These are phyloP conservation scores for Orchestia grillus DNA, from an alignment of 1,140 invertebrate species.

Conservation along the genomic window DNA sequence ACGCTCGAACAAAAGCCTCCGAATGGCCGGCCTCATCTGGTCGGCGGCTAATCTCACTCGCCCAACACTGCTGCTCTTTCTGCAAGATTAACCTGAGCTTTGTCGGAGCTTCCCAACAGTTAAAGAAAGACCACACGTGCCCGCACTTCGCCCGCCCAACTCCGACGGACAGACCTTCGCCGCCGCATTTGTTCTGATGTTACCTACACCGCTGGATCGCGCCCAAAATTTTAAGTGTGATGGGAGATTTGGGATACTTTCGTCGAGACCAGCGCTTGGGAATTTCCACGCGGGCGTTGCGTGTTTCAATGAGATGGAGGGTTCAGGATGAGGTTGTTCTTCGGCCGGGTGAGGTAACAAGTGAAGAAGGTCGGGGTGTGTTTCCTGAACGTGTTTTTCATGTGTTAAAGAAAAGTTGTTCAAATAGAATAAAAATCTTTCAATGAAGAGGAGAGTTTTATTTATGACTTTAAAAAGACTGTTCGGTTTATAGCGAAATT, in stretches of 20 bases:
- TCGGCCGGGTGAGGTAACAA: too few species aligned
- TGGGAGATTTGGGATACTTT: constrained; percentile 25
- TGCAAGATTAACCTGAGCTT: constrained; percentile 47
- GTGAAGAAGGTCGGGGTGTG: not conserved
- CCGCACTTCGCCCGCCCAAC: not conserved
- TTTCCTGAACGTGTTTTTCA: too few species aligned
- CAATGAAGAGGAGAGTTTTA: too few species aligned
- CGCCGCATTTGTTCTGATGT: not conserved
- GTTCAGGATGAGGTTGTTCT: too few species aligned
- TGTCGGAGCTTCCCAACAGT: constrained; percentile 44
- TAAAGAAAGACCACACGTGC: constrained; percentile 45
- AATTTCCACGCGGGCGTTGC: not conserved
- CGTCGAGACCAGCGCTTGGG: not conserved
- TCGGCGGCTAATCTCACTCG: constrained; percentile 40
- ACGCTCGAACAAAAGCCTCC: constrained; percentile 31
- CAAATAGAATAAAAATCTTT: too few species aligned
- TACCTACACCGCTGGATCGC: not conserved
- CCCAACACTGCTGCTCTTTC: constrained; percentile 41
- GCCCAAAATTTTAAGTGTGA: constrained; percentile 50
- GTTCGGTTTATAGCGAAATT: too few species aligned
- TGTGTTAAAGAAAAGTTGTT: too few species aligned
- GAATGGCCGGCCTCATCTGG: constrained; percentile 40
- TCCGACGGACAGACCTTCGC: not conserved
- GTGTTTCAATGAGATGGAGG: too few species aligned
- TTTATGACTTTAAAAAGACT: too few species aligned